These are phyloP conservation scores for Dipodomys ordii DNA, from an alignment of 2,113 vertebrate genomes.

Conservation along the genomic window DNA sequence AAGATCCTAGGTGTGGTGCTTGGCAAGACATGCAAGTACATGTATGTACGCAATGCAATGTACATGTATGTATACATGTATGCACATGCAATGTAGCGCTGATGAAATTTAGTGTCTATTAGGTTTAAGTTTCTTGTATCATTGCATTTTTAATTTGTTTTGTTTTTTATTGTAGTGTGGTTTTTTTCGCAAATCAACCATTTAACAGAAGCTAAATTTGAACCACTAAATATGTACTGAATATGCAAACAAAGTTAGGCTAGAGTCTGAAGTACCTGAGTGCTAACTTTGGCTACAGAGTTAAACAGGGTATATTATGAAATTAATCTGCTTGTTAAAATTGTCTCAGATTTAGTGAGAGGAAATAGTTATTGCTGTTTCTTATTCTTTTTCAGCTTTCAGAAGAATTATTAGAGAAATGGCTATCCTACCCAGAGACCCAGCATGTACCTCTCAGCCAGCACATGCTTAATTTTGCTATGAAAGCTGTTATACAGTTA, in stretches of 20 bases:
- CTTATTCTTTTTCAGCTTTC: slow-evolving; percentile 89
- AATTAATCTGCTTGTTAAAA: neutral
- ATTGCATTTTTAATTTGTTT: slow-evolving; percentile 35
- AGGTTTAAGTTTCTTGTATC: neutral
- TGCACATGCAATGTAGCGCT: too few species aligned
- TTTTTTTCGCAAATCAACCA: slow-evolving; percentile 10
- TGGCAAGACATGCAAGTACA: too few species aligned
- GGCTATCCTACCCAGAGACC: slow-evolving; percentile 92
- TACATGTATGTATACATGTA: too few species aligned
- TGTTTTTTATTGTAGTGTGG: neutral
- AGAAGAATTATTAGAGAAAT: slow-evolving; percentile 94
- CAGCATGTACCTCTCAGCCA: slow-evolving; percentile 96
- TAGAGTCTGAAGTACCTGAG: neutral
- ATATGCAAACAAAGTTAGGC: neutral
- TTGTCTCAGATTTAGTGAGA: slow-evolving; percentile 20
- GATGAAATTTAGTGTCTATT: slow-evolving; percentile 18
- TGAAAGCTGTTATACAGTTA: slow-evolving; percentile 95
- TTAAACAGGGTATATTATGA: neutral
- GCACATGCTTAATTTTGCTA: slow-evolving; percentile 95
- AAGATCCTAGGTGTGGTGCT: neutral
- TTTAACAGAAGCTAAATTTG: slow-evolving; percentile 22
- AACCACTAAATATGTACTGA: neutral
- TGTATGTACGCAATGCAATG: too few species aligned
- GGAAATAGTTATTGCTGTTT: slow-evolving; percentile 4
- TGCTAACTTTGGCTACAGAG: neutral